These are phyloP conservation scores for Slavum lentiscoides DNA, from an alignment of 2,888 invertebrate genomes.

Conservation along the genomic window DNA sequence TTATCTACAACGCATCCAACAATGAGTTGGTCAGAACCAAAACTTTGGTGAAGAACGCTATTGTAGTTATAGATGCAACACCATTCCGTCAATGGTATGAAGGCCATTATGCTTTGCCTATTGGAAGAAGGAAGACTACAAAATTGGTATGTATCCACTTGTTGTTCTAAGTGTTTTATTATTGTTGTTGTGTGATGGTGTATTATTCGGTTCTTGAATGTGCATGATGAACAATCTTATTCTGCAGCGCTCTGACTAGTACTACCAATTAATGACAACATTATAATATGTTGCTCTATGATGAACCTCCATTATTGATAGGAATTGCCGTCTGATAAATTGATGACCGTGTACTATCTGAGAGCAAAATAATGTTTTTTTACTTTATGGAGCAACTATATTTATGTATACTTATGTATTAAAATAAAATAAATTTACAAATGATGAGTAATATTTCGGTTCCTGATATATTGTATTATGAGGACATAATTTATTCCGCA, in stretches of 20 bases:
- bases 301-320: constrained; percentile 51
- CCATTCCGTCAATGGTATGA: constrained; percentile 99
- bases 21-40: constrained; percentile 99
- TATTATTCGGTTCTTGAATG: too few species aligned
- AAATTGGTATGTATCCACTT: constrained; percentile 71
- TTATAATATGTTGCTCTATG: constrained; percentile 41
- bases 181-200: neutral
- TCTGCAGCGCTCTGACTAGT: neutral
- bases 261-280: neutral
- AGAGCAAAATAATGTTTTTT: constrained; percentile 55
- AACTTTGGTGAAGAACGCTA: constrained; percentile 97
- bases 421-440: neutral
- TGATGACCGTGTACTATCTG: constrained; percentile 52
- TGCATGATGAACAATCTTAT: neutral
- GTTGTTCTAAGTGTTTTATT: neutral
- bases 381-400: neutral
- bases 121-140: constrained; percentile 96
- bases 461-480: constrained; percentile 25
- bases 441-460: constrained; percentile 42
- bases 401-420: neutral
- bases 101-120: constrained; percentile 90
- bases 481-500: constrained; percentile 47
- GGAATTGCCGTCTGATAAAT: constrained; percentile 41
- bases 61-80: constrained; percentile 95
- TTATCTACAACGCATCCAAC: constrained; percentile 99